Base-by-base conservation (phyloP, 1,140 invertebrate genomes). In the Lasioglossum albipes region DNA sequence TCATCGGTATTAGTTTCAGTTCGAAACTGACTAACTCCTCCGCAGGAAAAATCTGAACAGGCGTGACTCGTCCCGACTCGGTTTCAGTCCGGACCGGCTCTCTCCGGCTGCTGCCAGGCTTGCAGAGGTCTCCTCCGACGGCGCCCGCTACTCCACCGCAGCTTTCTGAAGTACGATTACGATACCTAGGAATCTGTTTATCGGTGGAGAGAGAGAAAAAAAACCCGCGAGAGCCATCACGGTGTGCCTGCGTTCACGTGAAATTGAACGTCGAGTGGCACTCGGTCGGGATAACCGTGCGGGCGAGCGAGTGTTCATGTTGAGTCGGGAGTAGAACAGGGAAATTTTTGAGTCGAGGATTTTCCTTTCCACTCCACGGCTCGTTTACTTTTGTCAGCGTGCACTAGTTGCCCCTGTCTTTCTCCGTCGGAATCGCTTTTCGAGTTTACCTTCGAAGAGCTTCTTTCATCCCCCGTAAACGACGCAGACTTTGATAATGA, bases 1-100 rank as follows among this genome's bases (percentile, higher is more conserved):
- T 71, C 68, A 75, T 68, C 78, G 77, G 78, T 78, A 86, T 87
- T 84, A 87, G 84, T 79, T 87, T 86, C 75, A 81, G 77, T 84
- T 83, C 75, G 82, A 71, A 81, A 83, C 75, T 74, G 68, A 70
- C 80, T 66, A 75, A 57, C 73, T 61, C 22, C 77, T 42, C 12
- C 45, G 31, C 64, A n/a, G 83, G 83, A 86, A 85, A 87, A 59
- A 81, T 86, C 75, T 41, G 70, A 74, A 71, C 78, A 78, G 69
- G 77, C 85, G 74, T 80, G 84, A 84, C 85, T 81, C 73, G 84
- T 75, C 79, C 66, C 67, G 54, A 49, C 72, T 71, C 61, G 41
- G 54, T 9, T 57, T 65, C 61, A 16, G 31, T 54, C 18, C 36
- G 49, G 16, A 5, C 20, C n/a, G 12, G 7, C 42, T 68, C 27